Evolutionary conservation across 2,888 invertebrate genomes (phyloP).

Genomic region (Acleris sparsana): DNA sequence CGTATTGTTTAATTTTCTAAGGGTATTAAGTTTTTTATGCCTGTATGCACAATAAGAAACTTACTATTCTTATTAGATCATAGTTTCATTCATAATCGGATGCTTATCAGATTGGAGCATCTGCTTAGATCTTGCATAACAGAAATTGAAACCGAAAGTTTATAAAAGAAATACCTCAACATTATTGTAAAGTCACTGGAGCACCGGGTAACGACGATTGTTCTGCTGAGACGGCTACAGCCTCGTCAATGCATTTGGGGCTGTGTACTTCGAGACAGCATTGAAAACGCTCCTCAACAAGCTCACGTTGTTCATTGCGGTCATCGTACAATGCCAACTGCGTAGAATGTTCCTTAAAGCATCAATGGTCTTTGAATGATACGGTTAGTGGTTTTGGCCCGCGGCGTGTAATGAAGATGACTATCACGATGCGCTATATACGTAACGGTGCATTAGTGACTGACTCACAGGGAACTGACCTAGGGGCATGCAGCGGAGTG

Average conservation of each 20-base stretch:
- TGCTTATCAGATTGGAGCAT: slow-evolving; percentile 34
- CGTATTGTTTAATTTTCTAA: slow-evolving; percentile 5
- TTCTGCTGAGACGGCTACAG: slow-evolving; percentile 60
- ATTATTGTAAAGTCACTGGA: slow-evolving; percentile 76
- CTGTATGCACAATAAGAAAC: neutral
- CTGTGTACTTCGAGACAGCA: slow-evolving; percentile 40
- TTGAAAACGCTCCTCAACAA: slow-evolving; percentile 25
- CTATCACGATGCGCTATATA: slow-evolving; percentile 69
- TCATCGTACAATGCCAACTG: slow-evolving; percentile 14
- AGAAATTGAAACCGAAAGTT: slow-evolving; percentile 73
- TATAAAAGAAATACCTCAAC: slow-evolving; percentile 64
- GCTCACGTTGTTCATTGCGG: slow-evolving; percentile 47
- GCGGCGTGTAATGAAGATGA: slow-evolving; percentile 50
- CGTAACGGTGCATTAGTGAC: slow-evolving; percentile 78
- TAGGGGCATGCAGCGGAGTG: slow-evolving; percentile 79
- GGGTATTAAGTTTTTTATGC: too few relatives aligned
- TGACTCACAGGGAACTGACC: slow-evolving; percentile 83
- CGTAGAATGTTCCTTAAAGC: slow-evolving; percentile 32
- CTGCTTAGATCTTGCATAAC: slow-evolving; percentile 51
- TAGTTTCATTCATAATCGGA: slow-evolving; percentile 30
- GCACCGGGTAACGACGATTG: slow-evolving; percentile 73
- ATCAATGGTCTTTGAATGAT: slow-evolving; percentile 35
- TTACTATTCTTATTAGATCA: slow-evolving; percentile 22
- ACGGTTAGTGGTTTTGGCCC: slow-evolving; percentile 13
- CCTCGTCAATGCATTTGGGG: slow-evolving; percentile 54